phyloP scores from a whole-genome alignment of 2,888 invertebrate species.

The Exephanes ischioxanthus region DNA sequence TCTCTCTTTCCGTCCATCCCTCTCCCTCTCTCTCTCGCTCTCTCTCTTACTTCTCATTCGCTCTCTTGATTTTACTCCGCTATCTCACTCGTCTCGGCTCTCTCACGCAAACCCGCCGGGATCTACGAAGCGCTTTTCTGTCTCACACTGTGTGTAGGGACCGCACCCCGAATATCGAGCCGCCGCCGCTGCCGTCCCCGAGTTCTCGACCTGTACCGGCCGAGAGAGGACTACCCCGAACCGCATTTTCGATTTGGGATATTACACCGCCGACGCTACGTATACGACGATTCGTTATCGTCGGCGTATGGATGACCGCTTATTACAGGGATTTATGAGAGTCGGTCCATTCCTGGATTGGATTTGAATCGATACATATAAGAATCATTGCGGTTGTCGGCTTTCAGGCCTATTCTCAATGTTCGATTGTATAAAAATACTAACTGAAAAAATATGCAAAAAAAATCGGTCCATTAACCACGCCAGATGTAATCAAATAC shows the following conservation, averaged over 20 bases:
- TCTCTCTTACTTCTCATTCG: constrained; percentile 57
- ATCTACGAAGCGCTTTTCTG: constrained; percentile 72
- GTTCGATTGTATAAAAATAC: neutral
- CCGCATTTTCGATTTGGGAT: constrained; percentile 68
- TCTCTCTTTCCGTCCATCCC: constrained; percentile 33
- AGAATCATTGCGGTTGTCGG: neutral
- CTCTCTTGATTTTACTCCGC: constrained; percentile 62
- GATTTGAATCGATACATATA: constrained; percentile 5
- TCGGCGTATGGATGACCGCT: constrained; percentile 34
- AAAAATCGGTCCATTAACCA: neutral
- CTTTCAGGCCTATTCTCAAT: neutral
- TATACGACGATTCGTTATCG: constrained; percentile 54
- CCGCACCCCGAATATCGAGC: constrained; percentile 85
- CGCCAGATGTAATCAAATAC: neutral
- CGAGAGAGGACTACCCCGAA: constrained; percentile 53
- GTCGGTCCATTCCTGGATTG: constrained; percentile 12
- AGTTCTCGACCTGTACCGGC: constrained; percentile 58
- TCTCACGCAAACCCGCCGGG: constrained; percentile 81
- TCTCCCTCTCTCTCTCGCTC: constrained; percentile 18
- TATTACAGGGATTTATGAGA: constrained; percentile 52
- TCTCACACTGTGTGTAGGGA: constrained; percentile 73
- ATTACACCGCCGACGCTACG: constrained; percentile 58
- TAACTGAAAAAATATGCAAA: no score
- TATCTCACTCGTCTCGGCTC: constrained; percentile 46
- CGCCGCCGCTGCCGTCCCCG: constrained; percentile 69